phyloP scores from a whole-genome alignment of 2,113 vertebrate genomes.

The Protomyctophum bolini region DNA sequence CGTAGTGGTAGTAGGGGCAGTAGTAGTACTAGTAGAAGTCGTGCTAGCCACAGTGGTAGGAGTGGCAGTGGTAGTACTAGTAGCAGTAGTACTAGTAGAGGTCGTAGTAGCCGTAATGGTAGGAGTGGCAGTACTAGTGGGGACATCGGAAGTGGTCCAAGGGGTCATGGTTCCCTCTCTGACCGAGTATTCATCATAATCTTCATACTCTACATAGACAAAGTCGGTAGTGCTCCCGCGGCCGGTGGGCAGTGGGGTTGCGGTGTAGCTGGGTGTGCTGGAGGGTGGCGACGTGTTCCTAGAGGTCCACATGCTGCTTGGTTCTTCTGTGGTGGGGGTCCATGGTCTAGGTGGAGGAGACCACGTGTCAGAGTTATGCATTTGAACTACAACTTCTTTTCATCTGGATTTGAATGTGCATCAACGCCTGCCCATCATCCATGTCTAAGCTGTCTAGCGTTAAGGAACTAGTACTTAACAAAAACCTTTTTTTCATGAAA shows the following conservation, averaged over 20 bases:
- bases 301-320: background rate
- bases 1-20: background rate
- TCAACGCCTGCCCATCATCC: too few species aligned
- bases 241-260: slow-evolving; percentile 25
- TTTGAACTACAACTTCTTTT: too few species aligned
- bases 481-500: background rate
- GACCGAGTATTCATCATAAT: slow-evolving; percentile 42
- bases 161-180: slow-evolving; percentile 6
- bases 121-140: background rate
- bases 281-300: background rate
- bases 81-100: background rate
- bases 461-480: too few species aligned
- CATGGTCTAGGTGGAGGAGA: slow-evolving; percentile 28
- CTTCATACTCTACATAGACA: slow-evolving; percentile 59
- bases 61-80: background rate
- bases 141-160: background rate
- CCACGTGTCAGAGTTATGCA: background rate
- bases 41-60: background rate
- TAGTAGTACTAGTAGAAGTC: background rate
- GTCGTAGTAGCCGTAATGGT: background rate
- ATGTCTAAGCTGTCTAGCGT: too few species aligned
- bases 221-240: slow-evolving; percentile 44
- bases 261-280: slow-evolving; percentile 1
- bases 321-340: slow-evolving; percentile 11
- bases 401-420: too few species aligned